phyloP scores from a whole-genome alignment of 2,797 vertebrate species.

The Smutsia gigantea region DNA sequence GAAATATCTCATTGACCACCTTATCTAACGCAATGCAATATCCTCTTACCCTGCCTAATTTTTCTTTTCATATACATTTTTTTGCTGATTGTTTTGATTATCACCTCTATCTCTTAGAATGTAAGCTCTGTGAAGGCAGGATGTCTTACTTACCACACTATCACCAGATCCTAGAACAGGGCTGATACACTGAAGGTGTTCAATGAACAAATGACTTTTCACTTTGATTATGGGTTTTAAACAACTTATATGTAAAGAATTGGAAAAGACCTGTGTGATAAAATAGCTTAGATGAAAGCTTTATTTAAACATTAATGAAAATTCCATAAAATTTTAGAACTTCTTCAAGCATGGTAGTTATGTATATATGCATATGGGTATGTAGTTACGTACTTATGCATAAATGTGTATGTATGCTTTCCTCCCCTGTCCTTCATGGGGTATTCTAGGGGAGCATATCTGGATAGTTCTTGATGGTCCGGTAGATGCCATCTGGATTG shows the following conservation, averaged over 20 bases:
- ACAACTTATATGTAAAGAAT: not conserved
- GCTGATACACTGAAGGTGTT: not conserved
- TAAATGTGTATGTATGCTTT: not conserved
- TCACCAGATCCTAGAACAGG: not conserved
- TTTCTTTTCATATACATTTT: not conserved
- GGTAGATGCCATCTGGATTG: conserved; percentile 99
- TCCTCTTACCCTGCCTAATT: not conserved
- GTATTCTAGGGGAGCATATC: conserved; percentile 93
- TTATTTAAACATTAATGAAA: conserved; percentile 9
- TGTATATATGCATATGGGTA: too few species aligned
- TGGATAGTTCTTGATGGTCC: conserved; percentile 99
- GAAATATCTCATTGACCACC: not conserved
- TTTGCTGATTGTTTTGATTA: not conserved
- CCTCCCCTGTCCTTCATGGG: not conserved
- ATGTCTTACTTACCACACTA: not conserved
- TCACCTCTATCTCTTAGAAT: not conserved
- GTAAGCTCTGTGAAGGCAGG: not conserved
- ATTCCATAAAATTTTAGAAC: not conserved
- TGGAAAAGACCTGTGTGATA: not conserved
- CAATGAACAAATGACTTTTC: not conserved
- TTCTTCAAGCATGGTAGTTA: not conserved
- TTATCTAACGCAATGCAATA: not conserved
- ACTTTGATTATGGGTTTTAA: not conserved
- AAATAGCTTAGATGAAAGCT: not conserved
- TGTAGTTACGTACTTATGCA: not conserved